These are phyloP conservation scores for Agrotis ipsilon DNA, from an alignment of 2,888 invertebrate species.

Conservation along the genomic window DNA sequence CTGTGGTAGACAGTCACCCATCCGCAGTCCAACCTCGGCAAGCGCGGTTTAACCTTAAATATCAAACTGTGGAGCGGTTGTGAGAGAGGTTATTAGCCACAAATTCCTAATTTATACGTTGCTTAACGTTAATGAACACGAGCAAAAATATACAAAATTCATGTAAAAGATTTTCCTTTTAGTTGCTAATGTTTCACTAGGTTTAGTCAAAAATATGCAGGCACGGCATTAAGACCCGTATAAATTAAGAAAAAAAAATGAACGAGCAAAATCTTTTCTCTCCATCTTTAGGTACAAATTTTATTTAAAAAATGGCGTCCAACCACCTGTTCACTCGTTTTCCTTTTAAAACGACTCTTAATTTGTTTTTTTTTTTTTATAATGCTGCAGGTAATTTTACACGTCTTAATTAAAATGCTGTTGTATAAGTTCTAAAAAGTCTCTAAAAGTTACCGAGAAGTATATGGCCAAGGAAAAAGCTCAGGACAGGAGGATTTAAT, in stretches of 20 bases:
- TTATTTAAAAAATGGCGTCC: conserved; percentile 9
- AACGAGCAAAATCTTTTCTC: conserved; percentile 2
- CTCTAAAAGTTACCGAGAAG: no score
- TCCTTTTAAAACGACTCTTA: neutral
- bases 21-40: no score
- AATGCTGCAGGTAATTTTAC: neutral
- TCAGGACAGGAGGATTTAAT: no score
- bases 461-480: no score
- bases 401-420: neutral
- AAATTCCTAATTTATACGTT: no score
- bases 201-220: conserved; percentile 10
- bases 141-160: neutral
- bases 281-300: neutral
- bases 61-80: no score
- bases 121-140: neutral
- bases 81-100: no score
- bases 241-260: conserved; percentile 12
- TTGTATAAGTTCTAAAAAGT: neutral
- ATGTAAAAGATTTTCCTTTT: no score
- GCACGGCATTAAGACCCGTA: neutral
- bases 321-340: conserved; percentile 45
- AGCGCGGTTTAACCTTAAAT: no score
- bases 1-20: no score
- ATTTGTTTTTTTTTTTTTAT: neutral
- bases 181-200: conserved; percentile 9